phyloP scores from a whole-genome alignment of 2,888 invertebrate genomes.

The Druceiella hillmani region DNA sequence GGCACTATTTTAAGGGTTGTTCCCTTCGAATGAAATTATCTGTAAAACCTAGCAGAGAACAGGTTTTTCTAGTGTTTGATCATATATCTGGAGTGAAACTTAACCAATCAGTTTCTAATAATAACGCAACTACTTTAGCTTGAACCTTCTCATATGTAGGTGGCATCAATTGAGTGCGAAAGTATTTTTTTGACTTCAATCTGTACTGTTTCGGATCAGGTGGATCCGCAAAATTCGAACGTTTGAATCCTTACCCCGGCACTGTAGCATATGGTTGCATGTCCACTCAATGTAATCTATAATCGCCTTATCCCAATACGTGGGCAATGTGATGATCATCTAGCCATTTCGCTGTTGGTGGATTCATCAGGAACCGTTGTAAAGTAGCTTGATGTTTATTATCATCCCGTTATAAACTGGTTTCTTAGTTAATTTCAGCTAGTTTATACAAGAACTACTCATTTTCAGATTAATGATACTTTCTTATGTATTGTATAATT shows the following conservation, averaged over 20 bases:
- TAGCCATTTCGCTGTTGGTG: slow-evolving; percentile 9
- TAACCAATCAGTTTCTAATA: slow-evolving; percentile 7
- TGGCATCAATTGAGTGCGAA: slow-evolving; percentile 10
- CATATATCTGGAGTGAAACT: slow-evolving; percentile 16
- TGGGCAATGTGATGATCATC: slow-evolving; percentile 12
- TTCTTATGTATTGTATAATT: slow-evolving; percentile 9
- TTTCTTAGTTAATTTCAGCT: slow-evolving; percentile 9
- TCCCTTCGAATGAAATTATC: slow-evolving; percentile 13
- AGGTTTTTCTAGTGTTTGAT: slow-evolving; percentile 16
- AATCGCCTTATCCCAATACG: slow-evolving; percentile 13
- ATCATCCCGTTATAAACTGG: slow-evolving; percentile 6
- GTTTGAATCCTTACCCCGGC: slow-evolving; percentile 14
- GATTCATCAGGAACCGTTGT: slow-evolving; percentile 5
- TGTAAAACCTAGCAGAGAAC: slow-evolving; percentile 15
- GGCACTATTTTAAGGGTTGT: slow-evolving; percentile 7
- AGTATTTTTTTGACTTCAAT: slow-evolving; percentile 14
- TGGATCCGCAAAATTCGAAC: slow-evolving; percentile 13
- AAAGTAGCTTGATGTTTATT: slow-evolving; percentile 11
- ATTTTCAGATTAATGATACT: slow-evolving; percentile 11
- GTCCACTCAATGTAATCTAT: too few relatives aligned
- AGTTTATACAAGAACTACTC: slow-evolving; percentile 9
- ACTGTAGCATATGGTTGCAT: too few relatives aligned
- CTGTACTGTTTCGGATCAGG: slow-evolving; percentile 12
- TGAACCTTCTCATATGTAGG: slow-evolving; percentile 13
- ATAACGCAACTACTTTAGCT: slow-evolving; percentile 9